These are phyloP conservation scores for Sinocyclocheilus maitianheensis DNA, from an alignment of 2,113 vertebrate species.

Conservation along the genomic window DNA sequence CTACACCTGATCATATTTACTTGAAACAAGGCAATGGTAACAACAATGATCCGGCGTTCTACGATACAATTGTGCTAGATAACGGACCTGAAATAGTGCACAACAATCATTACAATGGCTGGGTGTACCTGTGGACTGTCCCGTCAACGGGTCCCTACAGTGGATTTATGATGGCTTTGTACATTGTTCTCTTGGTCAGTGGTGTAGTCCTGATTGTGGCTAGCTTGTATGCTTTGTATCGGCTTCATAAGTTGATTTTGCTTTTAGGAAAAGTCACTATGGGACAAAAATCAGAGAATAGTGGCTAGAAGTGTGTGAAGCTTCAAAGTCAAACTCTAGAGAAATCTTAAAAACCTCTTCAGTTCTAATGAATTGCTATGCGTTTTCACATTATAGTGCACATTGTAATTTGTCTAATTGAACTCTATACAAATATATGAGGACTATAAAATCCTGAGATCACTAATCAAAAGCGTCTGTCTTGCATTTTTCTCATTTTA, in stretches of 20 bases:
- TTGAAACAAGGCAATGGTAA: neutral
- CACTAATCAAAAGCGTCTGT: neutral
- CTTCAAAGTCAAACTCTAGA: constrained; percentile 23
- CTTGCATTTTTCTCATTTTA: neutral
- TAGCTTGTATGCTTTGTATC: constrained; percentile 59
- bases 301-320: constrained; percentile 4
- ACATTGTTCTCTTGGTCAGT: constrained; percentile 64
- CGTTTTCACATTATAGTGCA: neutral
- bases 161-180: constrained; percentile 70
- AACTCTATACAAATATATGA: neutral
- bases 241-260: constrained; percentile 58
- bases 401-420: neutral
- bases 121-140: constrained; percentile 86
- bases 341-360: neutral
- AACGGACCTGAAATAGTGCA: constrained; percentile 73
- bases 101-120: constrained; percentile 71
- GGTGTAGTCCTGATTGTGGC: constrained; percentile 65
- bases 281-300: constrained; percentile 17
- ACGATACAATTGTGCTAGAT: constrained; percentile 63
- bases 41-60: constrained; percentile 46
- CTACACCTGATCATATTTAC: neutral
- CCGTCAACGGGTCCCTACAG: constrained; percentile 71
- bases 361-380: neutral
- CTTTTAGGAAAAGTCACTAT: neutral
- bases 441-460: neutral